A percentile compares a stretch with the other conserved stretches of the same genome.
Conservation (phyloP, 2,888 invertebrate genomes). For the Hypsopygia costalis region DNA sequence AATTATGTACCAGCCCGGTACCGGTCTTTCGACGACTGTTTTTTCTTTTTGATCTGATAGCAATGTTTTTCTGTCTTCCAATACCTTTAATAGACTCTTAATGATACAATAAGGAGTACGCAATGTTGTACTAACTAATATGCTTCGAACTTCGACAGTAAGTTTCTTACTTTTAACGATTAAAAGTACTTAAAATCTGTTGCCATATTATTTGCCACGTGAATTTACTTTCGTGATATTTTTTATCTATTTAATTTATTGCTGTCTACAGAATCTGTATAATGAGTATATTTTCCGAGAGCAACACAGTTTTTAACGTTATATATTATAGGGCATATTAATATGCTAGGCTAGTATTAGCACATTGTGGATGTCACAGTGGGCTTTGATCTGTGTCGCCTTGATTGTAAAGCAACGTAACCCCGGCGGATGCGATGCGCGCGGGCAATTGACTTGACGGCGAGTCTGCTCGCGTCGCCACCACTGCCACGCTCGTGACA, state of each 20-base stretch:
- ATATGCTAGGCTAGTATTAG: constrained; percentile 67
- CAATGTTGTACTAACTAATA: constrained; percentile 8
- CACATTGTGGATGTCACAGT: constrained; percentile 69
- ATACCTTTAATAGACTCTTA: constrained; percentile 49
- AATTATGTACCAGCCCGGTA: constrained; percentile 39
- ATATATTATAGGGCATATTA: constrained; percentile 56
- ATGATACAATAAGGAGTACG: constrained; percentile 35
- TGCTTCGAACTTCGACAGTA: constrained; percentile 22
- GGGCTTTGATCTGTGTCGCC: constrained; percentile 67
- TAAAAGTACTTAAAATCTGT: constrained; percentile 76
- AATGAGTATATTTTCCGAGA: constrained; percentile 44
- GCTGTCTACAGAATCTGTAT: constrained; percentile 55
- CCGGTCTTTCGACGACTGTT: constrained; percentile 39
- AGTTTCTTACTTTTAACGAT: constrained; percentile 52
- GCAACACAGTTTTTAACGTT: constrained; percentile 41
- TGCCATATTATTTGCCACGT: constrained; percentile 79
- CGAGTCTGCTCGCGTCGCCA: too few species aligned
- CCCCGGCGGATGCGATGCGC: constrained; percentile 39
- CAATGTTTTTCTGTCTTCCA: constrained; percentile 78
- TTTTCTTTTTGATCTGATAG: constrained; percentile 65
- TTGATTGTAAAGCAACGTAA: constrained; percentile 61
- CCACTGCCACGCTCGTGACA: too few species aligned
- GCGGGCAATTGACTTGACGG: constrained; percentile 7
- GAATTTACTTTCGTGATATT: constrained; percentile 74
- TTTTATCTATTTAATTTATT: constrained; percentile 67